Evolutionary conservation across 2,113 vertebrate species (phyloP), one percentile per base, ranked within the genome.

Genomic region (Noctilio leporinus): DNA sequence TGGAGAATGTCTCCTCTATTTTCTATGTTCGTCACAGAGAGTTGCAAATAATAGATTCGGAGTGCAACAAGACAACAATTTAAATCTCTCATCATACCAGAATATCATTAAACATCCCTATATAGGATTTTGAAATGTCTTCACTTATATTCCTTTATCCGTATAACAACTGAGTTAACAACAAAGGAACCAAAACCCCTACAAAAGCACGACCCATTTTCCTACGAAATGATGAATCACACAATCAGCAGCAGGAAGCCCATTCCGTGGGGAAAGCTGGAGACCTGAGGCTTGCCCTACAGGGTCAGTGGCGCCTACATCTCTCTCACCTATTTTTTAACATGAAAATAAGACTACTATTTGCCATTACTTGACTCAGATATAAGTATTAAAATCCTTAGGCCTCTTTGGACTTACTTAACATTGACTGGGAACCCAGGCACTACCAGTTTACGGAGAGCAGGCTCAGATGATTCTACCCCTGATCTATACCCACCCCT

Each of bases 201-300:
- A 47, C 1, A 57, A 43, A 77, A 81, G 2, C 4, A 33, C 33
- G 16, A 22, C 7, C 57, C 9, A 47, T 75, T 77, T 76, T 62
- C 22, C 70, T 38, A 35, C 0, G 16, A 35, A 57, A 65, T 6
- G 7, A 9, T 2, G 16, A 49, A 47, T 62, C 5, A 8, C 19
- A 43, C 3, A 84, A 15, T 12, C 7, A 35, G 2, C 10, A 11
- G 38, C 57, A 43, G 9, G 4, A 0, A 12, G 47, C 7, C 5
- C n/a, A 22, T 40, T 77, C 35, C 47, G 8, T 20, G 5, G 38
- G 15, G 53, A 45, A 3, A 15, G 2, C 57, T 7, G 0, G 14
- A 69, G 38, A 2, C 7, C 11, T 55, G 10, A n/a, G 6, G 3
- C 15, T 2, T 64, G 19, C 40, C 9, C 1, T 38, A 4, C 19